These are phyloP conservation scores for Callipepla californica DNA, from an alignment of 2,113 vertebrate genomes.

Conservation along the genomic window DNA sequence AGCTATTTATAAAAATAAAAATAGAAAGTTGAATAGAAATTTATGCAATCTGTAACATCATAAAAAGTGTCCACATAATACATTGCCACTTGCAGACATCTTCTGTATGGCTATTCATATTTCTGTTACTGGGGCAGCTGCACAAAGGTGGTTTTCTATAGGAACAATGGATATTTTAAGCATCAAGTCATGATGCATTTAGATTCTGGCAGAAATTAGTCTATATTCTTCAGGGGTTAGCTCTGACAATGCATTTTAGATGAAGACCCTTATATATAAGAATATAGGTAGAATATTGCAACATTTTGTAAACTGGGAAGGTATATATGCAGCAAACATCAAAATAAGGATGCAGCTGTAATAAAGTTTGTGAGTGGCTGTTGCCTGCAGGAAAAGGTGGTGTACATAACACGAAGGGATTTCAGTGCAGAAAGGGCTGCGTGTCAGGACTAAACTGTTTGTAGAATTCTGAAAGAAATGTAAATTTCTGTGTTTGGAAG, in stretches of 20 bases:
- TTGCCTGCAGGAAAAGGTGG: not conserved
- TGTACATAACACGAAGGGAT: not conserved
- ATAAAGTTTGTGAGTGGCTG: not conserved
- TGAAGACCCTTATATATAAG: not conserved
- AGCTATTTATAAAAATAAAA: not conserved
- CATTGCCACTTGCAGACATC: not conserved
- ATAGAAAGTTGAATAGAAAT: not conserved
- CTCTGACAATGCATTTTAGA: not conserved
- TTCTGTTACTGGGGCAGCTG: not conserved
- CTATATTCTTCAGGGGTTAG: not conserved
- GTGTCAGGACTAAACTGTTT: not conserved
- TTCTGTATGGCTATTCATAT: not conserved
- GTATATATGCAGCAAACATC: fast-evolving
- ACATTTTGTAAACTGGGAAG: not conserved
- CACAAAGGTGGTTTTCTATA: not conserved
- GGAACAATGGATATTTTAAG: not conserved
- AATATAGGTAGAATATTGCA: not conserved
- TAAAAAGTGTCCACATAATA: not conserved
- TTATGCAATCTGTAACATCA: not conserved
- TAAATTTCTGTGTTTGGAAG: not conserved
- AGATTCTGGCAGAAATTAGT: not conserved
- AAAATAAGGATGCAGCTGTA: not conserved
- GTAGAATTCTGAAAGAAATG: not conserved
- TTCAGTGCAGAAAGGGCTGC: not conserved
- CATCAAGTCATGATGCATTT: not conserved